A percentile compares a stretch with the other conserved stretches of the same genome.
These are phyloP conservation scores for Carcinoscorpius rotundicauda DNA, from an alignment of 1,140 invertebrate species.

Conservation along the genomic window DNA sequence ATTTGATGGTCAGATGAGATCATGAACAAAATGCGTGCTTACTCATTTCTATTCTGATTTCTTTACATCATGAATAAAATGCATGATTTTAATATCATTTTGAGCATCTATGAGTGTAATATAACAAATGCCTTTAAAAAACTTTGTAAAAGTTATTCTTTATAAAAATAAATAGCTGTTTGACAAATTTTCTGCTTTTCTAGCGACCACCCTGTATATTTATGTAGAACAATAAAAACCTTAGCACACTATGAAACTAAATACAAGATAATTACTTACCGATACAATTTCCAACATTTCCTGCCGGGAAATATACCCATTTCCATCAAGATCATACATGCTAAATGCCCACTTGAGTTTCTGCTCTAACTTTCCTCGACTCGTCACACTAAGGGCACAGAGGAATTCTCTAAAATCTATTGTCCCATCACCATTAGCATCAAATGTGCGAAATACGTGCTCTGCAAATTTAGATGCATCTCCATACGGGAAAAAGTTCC, in stretches of 20 bases:
- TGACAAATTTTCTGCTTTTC: too few species aligned
- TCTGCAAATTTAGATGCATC: slow-evolving; percentile 98
- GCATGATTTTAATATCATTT: too few species aligned
- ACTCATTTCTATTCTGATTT: too few species aligned
- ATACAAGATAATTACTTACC: slow-evolving; percentile 48
- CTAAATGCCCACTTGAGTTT: slow-evolving; percentile 94
- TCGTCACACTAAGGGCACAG: slow-evolving; percentile 87
- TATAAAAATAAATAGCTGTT: too few species aligned
- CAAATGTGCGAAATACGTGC: slow-evolving; percentile 95
- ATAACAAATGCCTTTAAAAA: too few species aligned
- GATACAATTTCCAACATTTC: slow-evolving; percentile 94
- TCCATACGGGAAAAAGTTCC: slow-evolving; percentile 92
- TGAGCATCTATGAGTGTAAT: too few species aligned
- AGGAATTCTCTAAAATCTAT: slow-evolving; percentile 93
- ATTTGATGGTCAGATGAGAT: too few species aligned
- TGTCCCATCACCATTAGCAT: slow-evolving; percentile 90
- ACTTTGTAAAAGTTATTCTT: too few species aligned
- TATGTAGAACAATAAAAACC: too few species aligned
- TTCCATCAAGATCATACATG: slow-evolving; percentile 89
- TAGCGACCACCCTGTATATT: too few species aligned
- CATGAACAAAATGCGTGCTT: too few species aligned
- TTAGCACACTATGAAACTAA: not conserved
- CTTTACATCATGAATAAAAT: too few species aligned
- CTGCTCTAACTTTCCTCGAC: slow-evolving; percentile 87
- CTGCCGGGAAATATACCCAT: slow-evolving; percentile 83